These are phyloP conservation scores for Latheticus oryzae DNA, from an alignment of 2,888 invertebrate species.

Conservation along the genomic window DNA sequence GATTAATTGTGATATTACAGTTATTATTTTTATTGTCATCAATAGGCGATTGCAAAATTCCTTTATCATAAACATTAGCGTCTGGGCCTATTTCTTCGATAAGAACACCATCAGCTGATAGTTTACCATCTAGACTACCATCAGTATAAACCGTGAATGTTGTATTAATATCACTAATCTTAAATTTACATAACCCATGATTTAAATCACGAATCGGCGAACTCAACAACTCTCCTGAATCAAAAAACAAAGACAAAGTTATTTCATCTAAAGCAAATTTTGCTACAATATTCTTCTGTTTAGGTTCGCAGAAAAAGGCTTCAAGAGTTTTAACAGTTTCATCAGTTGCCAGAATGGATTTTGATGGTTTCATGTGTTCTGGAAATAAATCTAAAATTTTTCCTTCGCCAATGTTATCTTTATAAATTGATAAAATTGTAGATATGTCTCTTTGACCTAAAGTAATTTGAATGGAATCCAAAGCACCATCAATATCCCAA, in stretches of 20 bases:
- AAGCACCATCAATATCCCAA: conserved; percentile 73
- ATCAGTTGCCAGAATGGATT: conserved; percentile 43
- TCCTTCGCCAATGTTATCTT: conserved; percentile 76
- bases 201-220: conserved; percentile 80
- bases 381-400: conserved; percentile 68
- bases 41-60: conserved; percentile 76
- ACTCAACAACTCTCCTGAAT: conserved; percentile 79
- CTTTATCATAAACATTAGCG: conserved; percentile 70
- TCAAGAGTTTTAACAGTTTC: conserved; percentile 74
- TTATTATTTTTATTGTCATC: conserved; percentile 70
- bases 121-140: conserved; percentile 75
- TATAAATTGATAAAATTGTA: conserved; percentile 77
- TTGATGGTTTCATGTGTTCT: conserved; percentile 53
- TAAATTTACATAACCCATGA: conserved; percentile 77
- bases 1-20: conserved; percentile 69
- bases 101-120: conserved; percentile 76
- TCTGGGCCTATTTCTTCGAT: conserved; percentile 81
- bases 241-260: conserved; percentile 77
- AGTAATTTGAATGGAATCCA: conserved; percentile 76
- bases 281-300: conserved; percentile 71
- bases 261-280: conserved; percentile 77
- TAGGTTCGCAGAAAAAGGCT: conserved; percentile 78
- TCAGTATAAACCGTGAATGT: conserved; percentile 77
- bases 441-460: conserved; percentile 82
- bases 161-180: conserved; percentile 75